phyloP scores from a whole-genome alignment of 2,888 invertebrate species.

The Eugnorisma glareosa region DNA sequence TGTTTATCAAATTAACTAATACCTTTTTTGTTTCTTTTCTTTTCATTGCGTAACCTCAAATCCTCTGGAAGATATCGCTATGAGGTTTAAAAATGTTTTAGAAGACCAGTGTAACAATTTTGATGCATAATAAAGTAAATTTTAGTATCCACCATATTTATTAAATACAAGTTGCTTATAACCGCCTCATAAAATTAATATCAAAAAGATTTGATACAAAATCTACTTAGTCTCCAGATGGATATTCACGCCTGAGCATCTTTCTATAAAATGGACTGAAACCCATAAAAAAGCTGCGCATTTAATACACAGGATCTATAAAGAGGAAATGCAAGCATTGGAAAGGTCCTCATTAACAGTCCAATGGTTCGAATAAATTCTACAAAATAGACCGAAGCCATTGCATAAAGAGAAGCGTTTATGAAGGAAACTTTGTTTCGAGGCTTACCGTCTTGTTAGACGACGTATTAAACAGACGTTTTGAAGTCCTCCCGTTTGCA shows the following conservation, averaged over 20 bases:
- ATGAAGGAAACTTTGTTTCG: constrained; percentile 68
- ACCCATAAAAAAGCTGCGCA: constrained; percentile 41
- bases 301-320: constrained; percentile 55
- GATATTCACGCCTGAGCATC: constrained; percentile 21
- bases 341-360: constrained; percentile 70
- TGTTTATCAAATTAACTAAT: constrained; percentile 2
- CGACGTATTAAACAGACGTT: constrained; percentile 56
- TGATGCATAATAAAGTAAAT: neutral
- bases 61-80: neutral
- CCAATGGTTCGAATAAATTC: constrained; percentile 77
- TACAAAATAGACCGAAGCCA: constrained; percentile 65
- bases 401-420: constrained; percentile 77
- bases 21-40: too few relatives aligned
- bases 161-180: neutral
- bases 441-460: constrained; percentile 63
- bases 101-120: neutral
- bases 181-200: neutral
- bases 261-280: constrained; percentile 12
- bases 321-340: constrained; percentile 68
- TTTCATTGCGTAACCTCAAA: neutral
- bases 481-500: constrained; percentile 53
- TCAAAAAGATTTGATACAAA: neutral
- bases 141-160: neutral
- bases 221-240: constrained; percentile 7
- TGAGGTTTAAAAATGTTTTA: neutral